Percentiles rank a stretch among this genome's conserved stretches.
These are phyloP conservation scores for Chelonoidis abingdonii DNA, from an alignment of 2,113 vertebrate genomes.

Conservation along the genomic window DNA sequence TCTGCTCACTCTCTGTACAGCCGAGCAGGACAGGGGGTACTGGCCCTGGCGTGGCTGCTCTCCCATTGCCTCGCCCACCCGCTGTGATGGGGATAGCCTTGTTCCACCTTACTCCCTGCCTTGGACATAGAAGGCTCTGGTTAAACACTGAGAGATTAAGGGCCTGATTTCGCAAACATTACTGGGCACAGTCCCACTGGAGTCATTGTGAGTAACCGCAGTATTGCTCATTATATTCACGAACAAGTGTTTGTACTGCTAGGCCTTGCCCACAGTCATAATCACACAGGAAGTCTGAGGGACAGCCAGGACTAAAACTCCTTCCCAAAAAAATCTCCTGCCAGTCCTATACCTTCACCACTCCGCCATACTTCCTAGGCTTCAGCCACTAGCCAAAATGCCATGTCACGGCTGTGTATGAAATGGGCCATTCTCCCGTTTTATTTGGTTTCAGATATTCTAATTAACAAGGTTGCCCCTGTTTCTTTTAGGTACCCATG, in stretches of 20 bases:
- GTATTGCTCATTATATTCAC: neutral
- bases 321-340: constrained; percentile 39
- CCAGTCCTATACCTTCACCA: neutral
- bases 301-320: constrained; percentile 32
- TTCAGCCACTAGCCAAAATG: neutral
- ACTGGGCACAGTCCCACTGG: neutral
- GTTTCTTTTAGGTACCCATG: neutral
- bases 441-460: neutral
- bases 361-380: neutral
- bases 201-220: neutral
- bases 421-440: constrained; percentile 13
- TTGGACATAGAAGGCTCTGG: neutral
- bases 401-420: constrained; percentile 17
- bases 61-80: neutral
- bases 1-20: neutral
- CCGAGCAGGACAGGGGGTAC: neutral
- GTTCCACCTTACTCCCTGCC: neutral
- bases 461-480: constrained; percentile 10
- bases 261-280: neutral
- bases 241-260: accelerated
- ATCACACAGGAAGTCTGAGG: constrained; percentile 27
- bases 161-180: neutral
- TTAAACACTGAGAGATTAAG: neutral
- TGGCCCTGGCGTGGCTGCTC: neutral
- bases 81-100: neutral